phyloP scores from a whole-genome alignment of 2,888 invertebrate species.

The Autographa pulchrina region DNA sequence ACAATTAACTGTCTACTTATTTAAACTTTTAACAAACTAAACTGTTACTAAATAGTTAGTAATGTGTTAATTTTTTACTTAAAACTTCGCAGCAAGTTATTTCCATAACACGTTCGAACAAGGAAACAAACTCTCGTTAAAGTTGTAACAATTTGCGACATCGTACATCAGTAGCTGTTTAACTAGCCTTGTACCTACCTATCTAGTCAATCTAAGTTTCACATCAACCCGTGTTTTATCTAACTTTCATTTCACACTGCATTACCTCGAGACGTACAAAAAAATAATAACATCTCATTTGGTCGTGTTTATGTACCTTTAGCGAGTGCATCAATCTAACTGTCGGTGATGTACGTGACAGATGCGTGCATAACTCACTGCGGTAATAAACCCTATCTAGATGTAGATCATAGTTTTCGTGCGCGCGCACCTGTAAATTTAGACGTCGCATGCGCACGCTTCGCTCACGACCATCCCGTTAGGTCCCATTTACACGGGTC shows the following conservation, averaged over 20 bases:
- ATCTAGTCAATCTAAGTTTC: conserved; percentile 50
- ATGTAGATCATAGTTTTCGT: conserved; percentile 69
- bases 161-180: conserved; percentile 36
- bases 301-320: conserved; percentile 60
- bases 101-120: conserved; percentile 7
- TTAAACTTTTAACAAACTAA: conserved; percentile 8
- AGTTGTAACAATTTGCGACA: conserved; percentile 28
- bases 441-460: conserved; percentile 71
- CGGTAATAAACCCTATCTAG: conserved; percentile 69
- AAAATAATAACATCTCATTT: conserved; percentile 67
- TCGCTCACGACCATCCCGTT: conserved; percentile 69
- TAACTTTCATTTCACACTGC: conserved; percentile 71
- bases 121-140: conserved; percentile 22
- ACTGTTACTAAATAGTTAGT: not conserved
- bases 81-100: conserved; percentile 15
- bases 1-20: conserved; percentile 8
- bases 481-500: conserved; percentile 60
- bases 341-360: conserved; percentile 68
- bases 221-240: conserved; percentile 42
- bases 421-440: conserved; percentile 75
- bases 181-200: conserved; percentile 8
- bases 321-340: conserved; percentile 63
- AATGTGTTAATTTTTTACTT: conserved; percentile 7
- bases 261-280: conserved; percentile 52
- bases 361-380: conserved; percentile 66